These are phyloP conservation scores for Melanostoma mellinum DNA, from an alignment of 2,888 invertebrate species.

Conservation along the genomic window DNA sequence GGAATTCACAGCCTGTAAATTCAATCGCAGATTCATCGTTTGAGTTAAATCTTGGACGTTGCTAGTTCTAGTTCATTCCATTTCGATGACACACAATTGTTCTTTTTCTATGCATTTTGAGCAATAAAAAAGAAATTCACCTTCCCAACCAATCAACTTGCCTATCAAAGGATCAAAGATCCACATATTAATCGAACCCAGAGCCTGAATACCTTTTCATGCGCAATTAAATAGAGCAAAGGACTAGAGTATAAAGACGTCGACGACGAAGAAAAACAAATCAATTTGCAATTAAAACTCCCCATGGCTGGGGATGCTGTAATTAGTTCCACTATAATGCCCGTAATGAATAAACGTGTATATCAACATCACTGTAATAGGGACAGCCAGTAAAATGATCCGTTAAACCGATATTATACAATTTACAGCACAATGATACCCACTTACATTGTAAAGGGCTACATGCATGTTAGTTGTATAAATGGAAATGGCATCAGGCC, in stretches of 20 bases:
- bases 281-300: conserved; percentile 41
- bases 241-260: neutral
- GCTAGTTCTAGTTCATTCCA: no score
- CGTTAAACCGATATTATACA: conserved; percentile 62
- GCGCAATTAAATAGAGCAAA: neutral
- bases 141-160: no score
- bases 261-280: conserved; percentile 3
- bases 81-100: no score
- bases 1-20: no score
- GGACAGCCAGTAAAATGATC: conserved; percentile 45
- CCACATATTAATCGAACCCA: no score
- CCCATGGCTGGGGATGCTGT: conserved; percentile 26
- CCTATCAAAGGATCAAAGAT: no score
- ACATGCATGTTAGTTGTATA: conserved; percentile 11
- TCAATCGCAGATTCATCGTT: no score
- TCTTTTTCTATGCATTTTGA: no score
- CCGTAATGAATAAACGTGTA: conserved; percentile 24
- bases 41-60: no score
- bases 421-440: conserved; percentile 39
- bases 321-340: conserved; percentile 50
- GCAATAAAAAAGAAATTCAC: no score
- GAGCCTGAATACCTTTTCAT: no score
- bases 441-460: conserved; percentile 37
- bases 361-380: conserved; percentile 29
- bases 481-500: conserved; percentile 2